Conservation (phyloP, 2,888 invertebrate genomes). For the Syrphus vitripennis region DNA sequence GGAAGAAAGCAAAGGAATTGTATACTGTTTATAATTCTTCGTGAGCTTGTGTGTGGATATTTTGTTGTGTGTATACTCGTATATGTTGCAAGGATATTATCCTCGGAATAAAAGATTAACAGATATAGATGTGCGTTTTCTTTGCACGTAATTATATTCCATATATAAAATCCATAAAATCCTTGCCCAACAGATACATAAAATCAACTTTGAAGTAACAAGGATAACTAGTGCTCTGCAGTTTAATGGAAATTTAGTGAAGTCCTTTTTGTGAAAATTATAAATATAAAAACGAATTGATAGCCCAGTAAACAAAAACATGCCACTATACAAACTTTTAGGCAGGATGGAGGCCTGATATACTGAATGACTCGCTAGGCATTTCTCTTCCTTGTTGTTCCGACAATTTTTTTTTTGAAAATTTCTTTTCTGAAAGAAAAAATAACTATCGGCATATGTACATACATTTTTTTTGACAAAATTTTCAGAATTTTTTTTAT, state of each 20-base stretch:
- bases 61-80: background rate
- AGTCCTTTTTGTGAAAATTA: background rate
- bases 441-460: no score
- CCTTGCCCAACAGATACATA: background rate
- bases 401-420: no score
- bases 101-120: constrained; percentile 1
- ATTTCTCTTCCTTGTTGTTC: no score
- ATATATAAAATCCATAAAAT: constrained; percentile 32
- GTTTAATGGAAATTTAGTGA: constrained; percentile 36
- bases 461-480: no score
- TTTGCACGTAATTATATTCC: constrained; percentile 53
- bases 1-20: constrained; percentile 7
- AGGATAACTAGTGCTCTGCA: background rate
- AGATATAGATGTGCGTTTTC: constrained; percentile 49
- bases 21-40: background rate
- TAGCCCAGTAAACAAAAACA: no score
- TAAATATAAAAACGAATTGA: background rate
- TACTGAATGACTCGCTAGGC: no score
- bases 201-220: background rate
- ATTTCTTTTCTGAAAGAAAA: no score
- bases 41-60: background rate
- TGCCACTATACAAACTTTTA: no score
- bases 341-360: no score
- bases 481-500: no score
- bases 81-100: background rate